phyloP scores from a whole-genome alignment of 2,888 invertebrate species.

The Chrysotoxum bicinctum region DNA sequence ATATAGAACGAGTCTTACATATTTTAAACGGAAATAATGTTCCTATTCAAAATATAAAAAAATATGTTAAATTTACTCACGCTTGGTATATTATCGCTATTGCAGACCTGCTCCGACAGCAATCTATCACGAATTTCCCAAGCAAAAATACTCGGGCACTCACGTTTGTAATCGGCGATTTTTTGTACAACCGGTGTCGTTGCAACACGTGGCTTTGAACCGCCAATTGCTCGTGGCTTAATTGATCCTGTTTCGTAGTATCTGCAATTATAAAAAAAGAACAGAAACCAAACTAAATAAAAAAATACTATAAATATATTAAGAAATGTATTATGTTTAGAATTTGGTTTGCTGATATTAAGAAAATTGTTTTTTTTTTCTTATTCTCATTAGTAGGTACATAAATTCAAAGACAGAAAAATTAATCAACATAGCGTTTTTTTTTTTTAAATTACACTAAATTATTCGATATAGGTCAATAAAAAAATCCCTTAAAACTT shows the following conservation, averaged over 20 bases:
- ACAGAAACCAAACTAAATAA: neutral
- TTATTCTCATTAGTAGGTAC: no score
- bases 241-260: slow-evolving; percentile 99
- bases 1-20: no score
- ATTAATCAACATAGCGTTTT: no score
- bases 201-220: slow-evolving; percentile 97
- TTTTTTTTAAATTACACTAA: no score
- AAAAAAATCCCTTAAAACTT: no score
- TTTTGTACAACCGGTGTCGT: slow-evolving; percentile 96
- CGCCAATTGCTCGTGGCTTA: slow-evolving; percentile 97
- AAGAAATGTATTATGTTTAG: neutral
- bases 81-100: slow-evolving; percentile 98
- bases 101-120: slow-evolving; percentile 96
- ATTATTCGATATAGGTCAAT: no score
- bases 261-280: slow-evolving; percentile 82
- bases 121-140: slow-evolving; percentile 99
- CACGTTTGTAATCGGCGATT: slow-evolving; percentile 97
- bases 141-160: slow-evolving; percentile 98
- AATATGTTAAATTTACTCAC: slow-evolving; percentile 82
- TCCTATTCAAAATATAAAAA: no score
- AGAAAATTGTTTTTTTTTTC: no score
- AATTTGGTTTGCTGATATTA: neutral
- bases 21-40: no score
- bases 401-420: no score
- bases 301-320: neutral